A percentile compares a stretch with the other conserved stretches of the same genome.
Conservation (phyloP, 2,797 vertebrate species). For the Psittacula echo region DNA sequence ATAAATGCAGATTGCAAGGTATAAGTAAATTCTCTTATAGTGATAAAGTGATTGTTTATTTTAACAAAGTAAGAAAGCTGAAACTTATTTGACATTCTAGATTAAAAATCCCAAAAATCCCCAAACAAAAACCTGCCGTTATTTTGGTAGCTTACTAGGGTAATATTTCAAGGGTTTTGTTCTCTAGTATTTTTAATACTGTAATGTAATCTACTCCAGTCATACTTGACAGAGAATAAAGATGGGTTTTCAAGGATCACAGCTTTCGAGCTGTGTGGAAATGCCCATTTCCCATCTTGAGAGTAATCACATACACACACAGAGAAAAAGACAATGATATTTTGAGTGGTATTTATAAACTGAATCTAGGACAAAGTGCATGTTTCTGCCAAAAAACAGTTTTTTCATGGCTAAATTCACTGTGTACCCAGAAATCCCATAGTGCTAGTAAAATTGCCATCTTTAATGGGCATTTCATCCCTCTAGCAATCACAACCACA, state of each 20-base stretch:
- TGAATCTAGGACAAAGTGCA: background rate
- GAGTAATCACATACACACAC: slow-evolving; percentile 13
- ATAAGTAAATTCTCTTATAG: slow-evolving; percentile 38
- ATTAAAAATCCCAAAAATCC: background rate
- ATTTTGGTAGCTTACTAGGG: background rate
- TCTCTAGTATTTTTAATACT: slow-evolving; percentile 54
- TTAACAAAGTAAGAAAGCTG: background rate
- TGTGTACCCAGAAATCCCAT: background rate
- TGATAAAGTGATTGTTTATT: slow-evolving; percentile 14
- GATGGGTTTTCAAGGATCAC: slow-evolving; percentile 29
- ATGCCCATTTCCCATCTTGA: slow-evolving; percentile 15
- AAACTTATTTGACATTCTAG: background rate
- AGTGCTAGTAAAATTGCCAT: background rate
- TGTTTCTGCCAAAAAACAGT: background rate
- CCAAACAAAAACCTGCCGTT: background rate
- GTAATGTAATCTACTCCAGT: slow-evolving; percentile 6
- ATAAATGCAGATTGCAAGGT: slow-evolving; percentile 67
- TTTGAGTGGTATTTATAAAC: slow-evolving; percentile 40
- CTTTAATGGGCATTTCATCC: slow-evolving; percentile 31
- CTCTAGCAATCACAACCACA: background rate
- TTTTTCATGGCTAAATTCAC: slow-evolving; percentile 5
- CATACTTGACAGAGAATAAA: slow-evolving; percentile 48
- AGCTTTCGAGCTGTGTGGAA: slow-evolving; percentile 43
- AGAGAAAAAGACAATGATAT: slow-evolving; percentile 14
- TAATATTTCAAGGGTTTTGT: slow-evolving; percentile 4